These are phyloP conservation scores for Plebejus argus DNA, from an alignment of 2,888 invertebrate genomes.

Conservation along the genomic window DNA sequence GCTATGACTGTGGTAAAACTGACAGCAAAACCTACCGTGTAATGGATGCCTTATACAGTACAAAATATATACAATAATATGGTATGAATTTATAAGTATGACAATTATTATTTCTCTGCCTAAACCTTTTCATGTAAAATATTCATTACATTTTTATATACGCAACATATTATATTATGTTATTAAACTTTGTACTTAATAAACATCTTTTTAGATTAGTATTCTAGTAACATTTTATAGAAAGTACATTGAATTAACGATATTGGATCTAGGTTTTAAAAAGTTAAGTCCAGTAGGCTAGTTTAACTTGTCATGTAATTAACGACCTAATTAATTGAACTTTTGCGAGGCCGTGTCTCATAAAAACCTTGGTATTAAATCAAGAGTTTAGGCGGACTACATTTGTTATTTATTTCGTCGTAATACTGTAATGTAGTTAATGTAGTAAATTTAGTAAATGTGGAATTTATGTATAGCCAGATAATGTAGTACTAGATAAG, in stretches of 20 bases:
- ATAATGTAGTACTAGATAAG: too few species aligned
- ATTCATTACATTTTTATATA: too few species aligned
- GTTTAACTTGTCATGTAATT: neutral
- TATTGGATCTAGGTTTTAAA: neutral
- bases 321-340: neutral
- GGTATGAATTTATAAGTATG: too few species aligned
- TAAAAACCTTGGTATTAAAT: neutral
- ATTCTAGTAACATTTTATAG: neutral
- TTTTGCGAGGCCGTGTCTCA: neutral
- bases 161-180: too few species aligned
- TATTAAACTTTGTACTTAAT: neutral
- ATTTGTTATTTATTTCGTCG: conserved; percentile 3
- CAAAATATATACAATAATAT: too few species aligned
- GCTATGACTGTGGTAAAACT: too few species aligned
- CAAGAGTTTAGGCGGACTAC: neutral
- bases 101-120: too few species aligned
- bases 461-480: too few species aligned
- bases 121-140: too few species aligned
- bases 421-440: neutral
- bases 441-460: neutral
- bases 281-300: neutral
- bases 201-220: neutral
- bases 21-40: too few species aligned
- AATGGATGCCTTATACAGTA: too few species aligned
- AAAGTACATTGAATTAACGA: neutral